phyloP scores from a whole-genome alignment of 2,888 invertebrate genomes.

The Chouioia cunea region DNA sequence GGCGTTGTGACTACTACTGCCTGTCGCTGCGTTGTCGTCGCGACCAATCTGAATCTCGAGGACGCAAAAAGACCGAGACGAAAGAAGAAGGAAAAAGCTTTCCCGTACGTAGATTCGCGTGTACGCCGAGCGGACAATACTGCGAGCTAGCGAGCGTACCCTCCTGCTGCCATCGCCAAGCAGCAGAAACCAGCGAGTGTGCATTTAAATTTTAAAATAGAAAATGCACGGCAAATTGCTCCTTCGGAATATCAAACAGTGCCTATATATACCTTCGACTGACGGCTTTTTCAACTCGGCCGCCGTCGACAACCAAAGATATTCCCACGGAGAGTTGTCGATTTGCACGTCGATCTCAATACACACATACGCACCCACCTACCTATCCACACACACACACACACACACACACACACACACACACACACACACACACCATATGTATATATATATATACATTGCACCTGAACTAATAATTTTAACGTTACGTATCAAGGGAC shows the following conservation, averaged over 20 bases:
- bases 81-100: constrained; percentile 43
- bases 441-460: too few species aligned
- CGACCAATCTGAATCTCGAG: constrained; percentile 49
- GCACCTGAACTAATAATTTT: too few species aligned
- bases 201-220: constrained; percentile 47
- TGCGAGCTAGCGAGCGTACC: constrained; percentile 32
- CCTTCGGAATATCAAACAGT: constrained; percentile 40
- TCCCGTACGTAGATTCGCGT: constrained; percentile 47
- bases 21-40: too few species aligned
- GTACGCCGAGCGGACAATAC: constrained; percentile 42
- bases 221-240: constrained; percentile 41
- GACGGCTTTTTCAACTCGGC: background rate
- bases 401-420: too few species aligned
- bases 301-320: too few species aligned
- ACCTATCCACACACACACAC: too few species aligned
- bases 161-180: background rate
- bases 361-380: too few species aligned
- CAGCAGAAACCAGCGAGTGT: too few species aligned
- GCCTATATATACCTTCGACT: background rate
- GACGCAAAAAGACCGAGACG: background rate
- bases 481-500: too few species aligned
- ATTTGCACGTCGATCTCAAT: too few species aligned
- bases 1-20: constrained; percentile 29
- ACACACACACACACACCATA: too few species aligned
- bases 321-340: too few species aligned